Evolutionary conservation across 2,113 vertebrate genomes (phyloP), one percentile per base, ranked within the genome.

Genomic region (Ciconia maguari): DNA sequence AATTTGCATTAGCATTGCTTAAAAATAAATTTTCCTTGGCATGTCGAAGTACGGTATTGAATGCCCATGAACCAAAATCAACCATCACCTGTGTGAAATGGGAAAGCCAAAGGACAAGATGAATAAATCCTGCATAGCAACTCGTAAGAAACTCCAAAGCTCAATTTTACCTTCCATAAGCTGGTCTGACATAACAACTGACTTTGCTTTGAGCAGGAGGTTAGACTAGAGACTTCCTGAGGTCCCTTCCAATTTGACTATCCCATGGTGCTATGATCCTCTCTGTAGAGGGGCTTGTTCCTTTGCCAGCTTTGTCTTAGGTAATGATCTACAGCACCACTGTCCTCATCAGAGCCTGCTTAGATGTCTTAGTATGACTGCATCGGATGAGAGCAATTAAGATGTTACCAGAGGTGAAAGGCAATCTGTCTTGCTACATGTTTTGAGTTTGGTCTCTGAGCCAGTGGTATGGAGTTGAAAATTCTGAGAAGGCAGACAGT

Each of bases 291-390:
- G 20, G 36, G 22, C 34, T 58, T 11, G 1, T 6, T 66, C 18
- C 38, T 64, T 49, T 74, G 22, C n/a, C 61, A n/a, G 0, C 41
- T 11, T 32, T 21, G 34, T 42, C 36, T 57, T 65, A 41, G 27
- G 46, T 20, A 41, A 42, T 0, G 0, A 62, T 22, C 7, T 12
- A 51, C 65, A 89, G 36, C 55, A 69, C 8, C 30, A 6, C 55
- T 77, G 32, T 8, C 36, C 41, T 51, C 29, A 74, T 58, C 30
- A 1, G 26, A 87, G 32, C 21, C 69, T 62, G 20, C 26, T 42
- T 8, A 11, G 32, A 44, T 46, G 9, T 32, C 48, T 89, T 48
- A 48, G 44, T 25, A 29, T 12, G 48, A 55, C 41, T 72, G 34
- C 52, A 79, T 18, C 3, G 1, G 21, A 71, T n/a, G 52, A 86